phyloP scores from a whole-genome alignment of 2,888 invertebrate genomes.

The Branchipolynoe longqiensis region DNA sequence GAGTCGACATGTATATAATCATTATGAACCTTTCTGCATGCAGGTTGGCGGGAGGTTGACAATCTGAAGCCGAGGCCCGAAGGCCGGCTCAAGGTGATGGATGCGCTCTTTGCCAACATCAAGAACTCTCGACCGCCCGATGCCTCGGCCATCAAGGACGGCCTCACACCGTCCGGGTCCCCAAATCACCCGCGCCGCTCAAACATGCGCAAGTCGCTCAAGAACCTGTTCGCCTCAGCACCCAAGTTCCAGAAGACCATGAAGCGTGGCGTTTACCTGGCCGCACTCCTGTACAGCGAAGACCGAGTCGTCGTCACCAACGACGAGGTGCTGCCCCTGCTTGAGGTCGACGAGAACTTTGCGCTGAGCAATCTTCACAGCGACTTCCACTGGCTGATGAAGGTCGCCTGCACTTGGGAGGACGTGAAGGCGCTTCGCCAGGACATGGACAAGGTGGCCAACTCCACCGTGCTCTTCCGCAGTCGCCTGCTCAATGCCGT shows the following conservation, averaged over 20 bases:
- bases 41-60: constrained; percentile 93
- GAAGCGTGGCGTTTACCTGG: constrained; percentile 94
- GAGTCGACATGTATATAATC: no score
- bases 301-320: constrained; percentile 97
- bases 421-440: constrained; percentile 94
- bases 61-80: constrained; percentile 87
- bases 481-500: constrained; percentile 95
- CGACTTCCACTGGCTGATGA: constrained; percentile 99
- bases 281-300: constrained; percentile 95
- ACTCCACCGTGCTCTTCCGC: constrained; percentile 93
- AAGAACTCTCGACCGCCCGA: constrained; percentile 85
- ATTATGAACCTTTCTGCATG: no score
- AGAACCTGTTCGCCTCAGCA: constrained; percentile 96
- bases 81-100: constrained; percentile 88
- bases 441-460: constrained; percentile 96
- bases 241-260: constrained; percentile 98
- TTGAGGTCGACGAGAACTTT: constrained; percentile 97
- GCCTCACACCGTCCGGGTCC: constrained; percentile 84
- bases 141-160: constrained; percentile 85
- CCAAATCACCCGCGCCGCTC: constrained; percentile 87
- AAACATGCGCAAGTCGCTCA: constrained; percentile 88
- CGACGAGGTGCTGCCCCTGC: constrained; percentile 97
- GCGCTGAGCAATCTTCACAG: constrained; percentile 90
- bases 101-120: constrained; percentile 88
- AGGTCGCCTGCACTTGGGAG: constrained; percentile 98